Conservation (phyloP, 2,888 invertebrate species). For the Thereva nobilitata region DNA sequence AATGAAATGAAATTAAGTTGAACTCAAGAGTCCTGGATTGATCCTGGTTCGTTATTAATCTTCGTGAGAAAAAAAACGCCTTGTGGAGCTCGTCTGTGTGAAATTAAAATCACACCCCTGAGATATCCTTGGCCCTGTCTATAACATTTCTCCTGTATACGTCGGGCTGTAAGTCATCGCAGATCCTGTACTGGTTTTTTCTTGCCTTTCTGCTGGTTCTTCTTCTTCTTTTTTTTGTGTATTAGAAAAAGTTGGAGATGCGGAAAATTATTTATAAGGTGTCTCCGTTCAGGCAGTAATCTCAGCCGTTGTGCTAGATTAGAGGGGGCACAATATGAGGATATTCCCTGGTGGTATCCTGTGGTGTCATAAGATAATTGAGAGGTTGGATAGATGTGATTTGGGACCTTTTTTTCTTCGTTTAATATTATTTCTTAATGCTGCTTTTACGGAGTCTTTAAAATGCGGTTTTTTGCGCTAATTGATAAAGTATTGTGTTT, state of each 20-base stretch:
- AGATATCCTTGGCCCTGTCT: conserved; percentile 43
- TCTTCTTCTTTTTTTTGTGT: conserved; percentile 3
- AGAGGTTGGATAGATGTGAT: too few species aligned
- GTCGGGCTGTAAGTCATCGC: conserved; percentile 16
- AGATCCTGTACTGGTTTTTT: background rate
- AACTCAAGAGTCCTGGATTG: conserved; percentile 34
- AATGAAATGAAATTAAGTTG: conserved; percentile 42
- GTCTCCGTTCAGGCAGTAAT: conserved; percentile 27
- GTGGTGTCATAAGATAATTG: too few species aligned
- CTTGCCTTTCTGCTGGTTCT: too few species aligned
- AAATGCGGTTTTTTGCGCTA: too few species aligned
- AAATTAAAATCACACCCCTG: conserved; percentile 60
- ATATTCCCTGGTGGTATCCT: background rate
- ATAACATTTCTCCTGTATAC: conserved; percentile 3
- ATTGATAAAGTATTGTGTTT: too few species aligned
- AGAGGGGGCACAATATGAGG: background rate
- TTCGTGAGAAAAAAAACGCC: conserved; percentile 41
- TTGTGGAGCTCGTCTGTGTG: conserved; percentile 48
- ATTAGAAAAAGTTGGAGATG: conserved; percentile 37
- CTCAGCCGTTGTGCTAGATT: conserved; percentile 6
- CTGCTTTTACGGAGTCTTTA: too few species aligned
- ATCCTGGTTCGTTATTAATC: conserved; percentile 42
- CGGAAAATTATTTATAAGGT: conserved; percentile 38
- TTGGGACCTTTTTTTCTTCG: too few species aligned
- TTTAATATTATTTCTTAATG: too few species aligned